A percentile compares a stretch with the other conserved stretches of the same genome.
These are phyloP conservation scores for Sepioteuthis lessoniana DNA, from an alignment of 2,888 invertebrate genomes.

Conservation along the genomic window DNA sequence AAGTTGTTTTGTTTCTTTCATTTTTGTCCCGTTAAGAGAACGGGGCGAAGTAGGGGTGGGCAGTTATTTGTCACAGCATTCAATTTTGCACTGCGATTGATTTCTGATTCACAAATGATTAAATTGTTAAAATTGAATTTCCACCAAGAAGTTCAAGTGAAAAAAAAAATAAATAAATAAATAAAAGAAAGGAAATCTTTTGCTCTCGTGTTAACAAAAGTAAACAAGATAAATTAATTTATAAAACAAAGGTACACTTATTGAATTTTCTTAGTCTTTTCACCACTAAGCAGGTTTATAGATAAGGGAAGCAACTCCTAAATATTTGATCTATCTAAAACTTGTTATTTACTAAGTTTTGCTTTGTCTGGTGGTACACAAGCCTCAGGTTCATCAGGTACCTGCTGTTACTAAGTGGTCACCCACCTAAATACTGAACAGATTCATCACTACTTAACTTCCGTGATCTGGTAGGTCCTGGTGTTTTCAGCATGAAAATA, in stretches of 20 bases:
- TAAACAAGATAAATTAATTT: not conserved
- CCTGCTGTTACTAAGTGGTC: too few species aligned
- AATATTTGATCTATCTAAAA: not conserved
- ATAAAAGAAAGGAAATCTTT: too few species aligned
- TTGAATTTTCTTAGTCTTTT: not conserved
- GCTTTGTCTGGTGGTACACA: too few species aligned
- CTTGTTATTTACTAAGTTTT: not conserved
- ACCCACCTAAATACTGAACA: too few species aligned
- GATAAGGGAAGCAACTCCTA: not conserved
- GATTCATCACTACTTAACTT: too few species aligned
- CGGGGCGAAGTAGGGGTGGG: not conserved
- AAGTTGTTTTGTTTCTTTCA: not conserved
- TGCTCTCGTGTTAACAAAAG: too few species aligned
- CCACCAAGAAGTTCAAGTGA: not conserved
- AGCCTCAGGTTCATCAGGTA: too few species aligned
- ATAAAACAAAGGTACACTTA: not conserved
- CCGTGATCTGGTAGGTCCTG: too few species aligned
- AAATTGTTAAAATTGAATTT: constrained; percentile 33
- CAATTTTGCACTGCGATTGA: not conserved
- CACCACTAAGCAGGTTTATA: not conserved
- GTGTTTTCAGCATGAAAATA: too few species aligned
- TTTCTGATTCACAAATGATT: not conserved
- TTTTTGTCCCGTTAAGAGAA: not conserved
- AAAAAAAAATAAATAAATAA: not conserved
- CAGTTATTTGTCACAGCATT: not conserved